Evolutionary conservation across 1,140 invertebrate genomes (phyloP).

Genomic region (Zophobas morio): DNA sequence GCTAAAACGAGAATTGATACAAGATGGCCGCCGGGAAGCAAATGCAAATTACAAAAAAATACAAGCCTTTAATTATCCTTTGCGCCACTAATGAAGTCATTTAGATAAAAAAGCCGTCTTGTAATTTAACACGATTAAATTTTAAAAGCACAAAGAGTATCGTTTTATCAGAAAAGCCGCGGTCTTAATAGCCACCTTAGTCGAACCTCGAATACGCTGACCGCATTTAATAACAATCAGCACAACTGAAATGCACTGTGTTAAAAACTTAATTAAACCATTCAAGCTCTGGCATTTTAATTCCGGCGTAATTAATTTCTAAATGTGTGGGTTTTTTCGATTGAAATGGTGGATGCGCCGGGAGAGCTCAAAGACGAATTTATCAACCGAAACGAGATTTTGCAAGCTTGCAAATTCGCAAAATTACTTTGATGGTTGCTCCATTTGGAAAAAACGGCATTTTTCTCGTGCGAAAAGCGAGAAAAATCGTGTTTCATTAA

Average conservation of each 20-base stretch:
- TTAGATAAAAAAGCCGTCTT: too few species aligned
- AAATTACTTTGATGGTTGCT: too few species aligned
- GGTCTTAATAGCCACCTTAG: slow-evolving; percentile 21
- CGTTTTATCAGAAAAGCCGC: slow-evolving; percentile 11
- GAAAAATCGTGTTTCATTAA: not conserved
- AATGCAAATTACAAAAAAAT: not conserved
- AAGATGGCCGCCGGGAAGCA: too few species aligned
- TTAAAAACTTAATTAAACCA: slow-evolving; percentile 41
- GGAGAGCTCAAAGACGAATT: not conserved
- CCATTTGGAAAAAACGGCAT: too few species aligned
- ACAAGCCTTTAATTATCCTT: not conserved
- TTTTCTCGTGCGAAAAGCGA: not conserved
- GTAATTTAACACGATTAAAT: not conserved
- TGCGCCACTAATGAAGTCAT: not conserved
- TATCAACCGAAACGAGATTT: too few species aligned
- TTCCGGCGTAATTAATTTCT: slow-evolving; percentile 28
- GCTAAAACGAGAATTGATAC: too few species aligned
- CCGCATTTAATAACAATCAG: slow-evolving; percentile 3
- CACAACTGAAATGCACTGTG: slow-evolving; percentile 10
- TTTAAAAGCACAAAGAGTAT: slow-evolving; percentile 4
- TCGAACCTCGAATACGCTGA: slow-evolving; percentile 6
- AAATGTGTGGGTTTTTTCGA: slow-evolving; percentile 13
- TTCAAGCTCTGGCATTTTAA: slow-evolving; percentile 37
- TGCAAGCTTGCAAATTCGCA: too few species aligned
- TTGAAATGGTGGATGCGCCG: slow-evolving; percentile 26